phyloP scores from a whole-genome alignment of 2,888 invertebrate genomes.

The Drosophila neonasuta region DNA sequence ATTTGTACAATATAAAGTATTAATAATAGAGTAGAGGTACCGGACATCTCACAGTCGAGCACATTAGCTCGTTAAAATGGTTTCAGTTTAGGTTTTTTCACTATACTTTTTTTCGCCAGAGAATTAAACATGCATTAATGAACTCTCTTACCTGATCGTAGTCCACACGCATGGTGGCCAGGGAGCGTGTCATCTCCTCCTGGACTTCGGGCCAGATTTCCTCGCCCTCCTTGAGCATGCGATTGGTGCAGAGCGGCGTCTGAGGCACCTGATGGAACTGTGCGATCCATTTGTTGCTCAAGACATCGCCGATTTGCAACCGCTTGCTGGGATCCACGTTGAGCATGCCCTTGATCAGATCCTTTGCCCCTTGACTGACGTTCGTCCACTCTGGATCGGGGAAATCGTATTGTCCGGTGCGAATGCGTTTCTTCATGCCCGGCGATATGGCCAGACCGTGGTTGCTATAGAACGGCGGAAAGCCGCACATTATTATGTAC shows the following conservation, averaged over 20 bases:
- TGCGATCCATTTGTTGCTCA: constrained; percentile 93
- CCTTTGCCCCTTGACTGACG: constrained; percentile 97
- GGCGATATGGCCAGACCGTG: constrained; percentile 99
- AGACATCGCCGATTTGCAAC: constrained; percentile 94
- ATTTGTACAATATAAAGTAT: no score
- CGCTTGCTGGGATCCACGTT: constrained; percentile 96
- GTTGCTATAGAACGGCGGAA: constrained; percentile 99
- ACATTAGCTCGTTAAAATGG: no score
- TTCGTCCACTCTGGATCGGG: constrained; percentile 97
- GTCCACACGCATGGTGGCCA: constrained; percentile 99
- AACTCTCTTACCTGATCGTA: constrained; percentile 88
- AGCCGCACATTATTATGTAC: constrained; percentile 99
- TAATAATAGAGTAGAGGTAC: no score
- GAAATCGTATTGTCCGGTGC: constrained; percentile 98
- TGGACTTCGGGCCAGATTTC: constrained; percentile 98
- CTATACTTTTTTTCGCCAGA: no score
- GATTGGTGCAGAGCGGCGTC: constrained; percentile 95
- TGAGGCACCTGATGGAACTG: constrained; percentile 93
- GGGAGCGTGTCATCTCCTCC: constrained; percentile 98
- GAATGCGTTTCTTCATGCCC: constrained; percentile 95
- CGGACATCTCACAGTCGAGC: no score
- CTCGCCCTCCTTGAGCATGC: constrained; percentile 93
- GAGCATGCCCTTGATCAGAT: constrained; percentile 96
- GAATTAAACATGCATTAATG: no score
- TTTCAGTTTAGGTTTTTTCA: no score